phyloP scores from a whole-genome alignment of 2,888 invertebrate species.

The Lepidochitona cinerea region DNA sequence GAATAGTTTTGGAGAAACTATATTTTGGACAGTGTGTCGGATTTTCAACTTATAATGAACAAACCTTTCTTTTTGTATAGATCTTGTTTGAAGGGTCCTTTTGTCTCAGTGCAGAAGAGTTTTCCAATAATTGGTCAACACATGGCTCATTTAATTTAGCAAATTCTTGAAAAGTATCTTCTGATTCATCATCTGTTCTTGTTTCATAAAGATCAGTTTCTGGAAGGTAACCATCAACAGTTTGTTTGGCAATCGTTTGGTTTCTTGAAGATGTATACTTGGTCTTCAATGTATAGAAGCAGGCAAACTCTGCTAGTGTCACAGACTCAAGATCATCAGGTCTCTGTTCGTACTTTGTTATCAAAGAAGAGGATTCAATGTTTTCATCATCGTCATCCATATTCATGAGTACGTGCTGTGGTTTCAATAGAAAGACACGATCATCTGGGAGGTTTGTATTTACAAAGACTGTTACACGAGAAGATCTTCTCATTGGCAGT shows the following conservation, averaged over 20 bases:
- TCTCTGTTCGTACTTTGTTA: slow-evolving; percentile 29
- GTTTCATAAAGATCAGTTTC: slow-evolving; percentile 8
- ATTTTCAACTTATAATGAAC: background rate
- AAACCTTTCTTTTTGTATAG: background rate
- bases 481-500: slow-evolving; percentile 36
- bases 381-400: slow-evolving; percentile 32
- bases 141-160: background rate
- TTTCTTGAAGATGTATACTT: background rate
- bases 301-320: slow-evolving; percentile 31
- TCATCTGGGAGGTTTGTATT: slow-evolving; percentile 44
- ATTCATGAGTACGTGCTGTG: slow-evolving; percentile 30
- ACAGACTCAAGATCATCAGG: slow-evolving; percentile 21
- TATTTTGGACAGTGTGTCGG: too few species aligned
- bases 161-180: background rate
- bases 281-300: slow-evolving; percentile 18
- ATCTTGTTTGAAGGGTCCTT: background rate
- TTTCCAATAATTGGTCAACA: background rate
- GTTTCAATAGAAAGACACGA: slow-evolving; percentile 49
- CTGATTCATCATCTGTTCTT: background rate
- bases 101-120: background rate
- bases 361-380: slow-evolving; percentile 25
- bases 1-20: too few species aligned
- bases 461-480: slow-evolving; percentile 34
- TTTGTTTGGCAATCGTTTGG: background rate
- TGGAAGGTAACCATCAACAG: slow-evolving; percentile 12